Percentiles rank a stretch among this genome's conserved stretches.
These are phyloP conservation scores for Bombus fervidus DNA, from an alignment of 1,140 invertebrate species.

Conservation along the genomic window DNA sequence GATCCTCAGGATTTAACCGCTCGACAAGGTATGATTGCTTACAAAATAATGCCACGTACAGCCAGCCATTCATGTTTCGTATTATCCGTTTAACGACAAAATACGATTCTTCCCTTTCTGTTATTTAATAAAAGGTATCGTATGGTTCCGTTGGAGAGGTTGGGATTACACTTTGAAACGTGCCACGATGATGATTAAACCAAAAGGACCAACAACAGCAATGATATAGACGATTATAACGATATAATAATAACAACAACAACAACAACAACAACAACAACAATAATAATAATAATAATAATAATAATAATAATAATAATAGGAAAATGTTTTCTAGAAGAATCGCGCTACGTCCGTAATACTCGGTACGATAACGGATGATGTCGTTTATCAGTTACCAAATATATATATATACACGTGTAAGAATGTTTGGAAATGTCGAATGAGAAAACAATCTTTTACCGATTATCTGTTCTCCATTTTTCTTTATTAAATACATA, in stretches of 20 bases:
- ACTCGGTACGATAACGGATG: too few relatives aligned
- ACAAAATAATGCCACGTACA: background rate
- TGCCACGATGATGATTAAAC: constrained; percentile 95
- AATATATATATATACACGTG: background rate
- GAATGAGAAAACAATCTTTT: background rate
- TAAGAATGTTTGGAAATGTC: background rate
- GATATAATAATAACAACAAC: background rate
- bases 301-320: too few relatives aligned
- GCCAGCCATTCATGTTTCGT: background rate
- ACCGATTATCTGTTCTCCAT: too few relatives aligned
- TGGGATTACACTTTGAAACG: constrained; percentile 96
- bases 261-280: too few relatives aligned
- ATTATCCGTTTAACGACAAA: background rate
- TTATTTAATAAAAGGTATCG: constrained; percentile 86
- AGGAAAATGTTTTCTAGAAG: background rate
- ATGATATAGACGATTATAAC: constrained; percentile 53
- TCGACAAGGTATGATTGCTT: constrained; percentile 87
- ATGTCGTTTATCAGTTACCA: background rate
- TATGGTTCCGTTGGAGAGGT: constrained; percentile 96
- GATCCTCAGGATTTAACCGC: constrained; percentile 94
- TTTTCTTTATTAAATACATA: too few relatives aligned
- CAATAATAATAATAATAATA: too few relatives aligned
- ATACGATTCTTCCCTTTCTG: background rate
- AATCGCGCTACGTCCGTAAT: background rate
- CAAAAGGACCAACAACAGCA: constrained; percentile 85